Base-by-base conservation (phyloP, 2,888 invertebrate species). In the Mechanitis mazaeus region DNA sequence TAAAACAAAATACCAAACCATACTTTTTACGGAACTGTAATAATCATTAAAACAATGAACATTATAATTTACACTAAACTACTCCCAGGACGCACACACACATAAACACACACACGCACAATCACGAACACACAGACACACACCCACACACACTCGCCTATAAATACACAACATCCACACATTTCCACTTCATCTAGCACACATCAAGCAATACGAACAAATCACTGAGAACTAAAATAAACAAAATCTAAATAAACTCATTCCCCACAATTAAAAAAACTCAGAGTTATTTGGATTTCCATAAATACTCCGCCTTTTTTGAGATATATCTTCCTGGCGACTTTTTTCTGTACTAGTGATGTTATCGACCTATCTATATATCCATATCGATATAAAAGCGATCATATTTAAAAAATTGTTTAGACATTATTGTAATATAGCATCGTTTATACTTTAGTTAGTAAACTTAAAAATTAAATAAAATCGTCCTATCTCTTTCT, bases 251-350 rank as follows among this genome's bases (percentile, higher is more conserved):
- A 87, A 50, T 50, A 88, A 87, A 81, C 78, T 77, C 81, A 84
- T 84, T 83, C 80, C 76, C 78, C 77, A 74, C 85, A 85, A 87
- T 88, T 85, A 87, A 87, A 90, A 87, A 87, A 83, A 77, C 72
- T 75, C 72, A 71, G 71, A 73, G 83, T 85, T 88, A 86, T 89
- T 89, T 89, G 81, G 83, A 84, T 88, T 87, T 88, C 89, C 89
- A 89, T 90, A 89, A 89, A 90, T 90, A 90, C 84, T 79, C 74
- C 76, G 75, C 75, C 73, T 78, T 79, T 81, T 83, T 83, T 84
- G 85, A 87, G 78, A 86, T 84, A 88, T 84, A 83, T 84, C 87
- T 88, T 88, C 87, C 86, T 84, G 85, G 76, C 71, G 73, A 72
- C 71, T 81, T 81, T 81, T 83, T 84, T 83, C 69, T 69, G 70